phyloP scores from a whole-genome alignment of 2,797 vertebrate genomes.

The Enteromius fasciolatus region DNA sequence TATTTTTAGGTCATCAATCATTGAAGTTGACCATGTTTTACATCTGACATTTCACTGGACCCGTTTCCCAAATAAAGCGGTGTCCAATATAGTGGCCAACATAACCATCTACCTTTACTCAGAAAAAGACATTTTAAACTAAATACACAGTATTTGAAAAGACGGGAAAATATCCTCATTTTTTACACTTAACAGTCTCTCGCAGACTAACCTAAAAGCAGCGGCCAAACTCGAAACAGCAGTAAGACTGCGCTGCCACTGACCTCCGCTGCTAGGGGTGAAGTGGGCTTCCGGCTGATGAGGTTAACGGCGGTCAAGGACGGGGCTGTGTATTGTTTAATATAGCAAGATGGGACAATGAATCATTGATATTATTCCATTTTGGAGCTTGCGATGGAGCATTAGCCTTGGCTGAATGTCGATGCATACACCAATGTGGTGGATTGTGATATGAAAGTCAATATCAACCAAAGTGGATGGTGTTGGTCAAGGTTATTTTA shows the following conservation, averaged over 20 bases:
- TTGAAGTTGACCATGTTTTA: conserved; percentile 51
- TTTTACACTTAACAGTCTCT: conserved; percentile 13
- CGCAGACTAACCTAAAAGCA: conserved; percentile 25
- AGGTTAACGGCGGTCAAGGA: conserved; percentile 7
- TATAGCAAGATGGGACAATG: conserved; percentile 6
- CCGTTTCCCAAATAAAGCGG: conserved; percentile 54
- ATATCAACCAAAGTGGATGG: background rate
- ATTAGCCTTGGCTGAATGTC: background rate
- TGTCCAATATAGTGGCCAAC: conserved; percentile 42
- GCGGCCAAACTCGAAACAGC: conserved; percentile 11
- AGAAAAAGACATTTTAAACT: conserved; percentile 52
- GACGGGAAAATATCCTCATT: conserved; percentile 53
- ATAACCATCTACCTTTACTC: conserved; percentile 47
- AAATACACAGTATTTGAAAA: conserved; percentile 59
- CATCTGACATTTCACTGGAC: conserved; percentile 55
- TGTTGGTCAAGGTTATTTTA: too few species aligned
- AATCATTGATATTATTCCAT: conserved; percentile 2
- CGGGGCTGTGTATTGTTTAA: background rate
- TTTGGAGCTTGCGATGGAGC: background rate
- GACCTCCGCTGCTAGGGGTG: background rate
- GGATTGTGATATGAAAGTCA: background rate
- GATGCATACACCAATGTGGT: background rate
- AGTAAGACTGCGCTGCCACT: conserved; percentile 11
- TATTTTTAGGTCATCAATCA: conserved; percentile 65
- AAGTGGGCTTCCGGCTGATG: conserved; percentile 4